Percentiles rank a stretch among this genome's conserved stretches.
Evolutionary conservation across 2,113 vertebrate species (phyloP).

Genomic region (Pipa parva): DNA sequence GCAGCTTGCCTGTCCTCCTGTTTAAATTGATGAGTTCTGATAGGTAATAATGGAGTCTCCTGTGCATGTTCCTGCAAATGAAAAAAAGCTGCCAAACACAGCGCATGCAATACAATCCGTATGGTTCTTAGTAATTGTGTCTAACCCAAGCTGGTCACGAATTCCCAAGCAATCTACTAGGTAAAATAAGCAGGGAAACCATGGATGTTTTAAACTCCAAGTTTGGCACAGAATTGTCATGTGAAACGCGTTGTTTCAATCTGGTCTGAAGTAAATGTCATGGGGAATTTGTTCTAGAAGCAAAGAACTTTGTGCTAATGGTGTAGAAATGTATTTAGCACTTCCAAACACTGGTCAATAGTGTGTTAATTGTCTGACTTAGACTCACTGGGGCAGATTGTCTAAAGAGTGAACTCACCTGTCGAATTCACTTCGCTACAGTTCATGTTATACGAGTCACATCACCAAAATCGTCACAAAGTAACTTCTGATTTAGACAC

Average conservation of each 20-base stretch:
- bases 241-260: neutral
- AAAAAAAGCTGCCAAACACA: conserved; percentile 2
- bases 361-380: too few relatives aligned
- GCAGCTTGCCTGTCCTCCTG: conserved; percentile 4
- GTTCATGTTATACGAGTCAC: too few relatives aligned
- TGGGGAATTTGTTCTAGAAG: neutral
- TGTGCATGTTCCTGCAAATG: neutral
- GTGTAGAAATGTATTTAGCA: too few relatives aligned
- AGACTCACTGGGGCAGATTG: too few relatives aligned
- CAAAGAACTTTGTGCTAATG: too few relatives aligned
- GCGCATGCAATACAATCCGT: neutral
- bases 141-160: neutral
- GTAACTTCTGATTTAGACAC: too few relatives aligned
- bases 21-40: neutral
- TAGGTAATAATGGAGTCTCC: conserved; percentile 17
- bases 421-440: too few relatives aligned
- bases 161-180: neutral
- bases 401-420: too few relatives aligned
- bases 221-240: neutral
- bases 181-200: neutral
- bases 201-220: neutral
- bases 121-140: conserved; percentile 4
- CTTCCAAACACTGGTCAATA: too few relatives aligned
- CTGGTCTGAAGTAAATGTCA: neutral
- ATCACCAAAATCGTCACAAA: too few relatives aligned